phyloP scores from a whole-genome alignment of 2,113 vertebrate species.

The Ibidorhyncha struthersii region DNA sequence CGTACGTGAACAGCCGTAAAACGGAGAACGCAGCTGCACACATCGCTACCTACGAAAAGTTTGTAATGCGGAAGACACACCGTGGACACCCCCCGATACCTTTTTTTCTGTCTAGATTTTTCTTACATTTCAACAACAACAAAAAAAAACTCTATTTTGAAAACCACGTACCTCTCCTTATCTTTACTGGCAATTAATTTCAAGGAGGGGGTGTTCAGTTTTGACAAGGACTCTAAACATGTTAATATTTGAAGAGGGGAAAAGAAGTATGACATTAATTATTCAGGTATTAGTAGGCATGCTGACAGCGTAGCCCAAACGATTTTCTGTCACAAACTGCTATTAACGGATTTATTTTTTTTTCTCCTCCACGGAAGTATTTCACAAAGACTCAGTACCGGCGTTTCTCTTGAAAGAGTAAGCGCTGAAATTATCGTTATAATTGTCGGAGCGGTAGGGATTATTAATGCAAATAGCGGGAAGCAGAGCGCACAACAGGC shows the following conservation, averaged over 20 bases:
- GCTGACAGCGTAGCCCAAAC: background rate
- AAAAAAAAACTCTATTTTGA: background rate
- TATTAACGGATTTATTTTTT: background rate
- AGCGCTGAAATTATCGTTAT: background rate
- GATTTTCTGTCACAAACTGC: background rate
- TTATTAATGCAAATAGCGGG: background rate
- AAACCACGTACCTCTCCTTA: background rate
- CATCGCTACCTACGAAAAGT: accelerated
- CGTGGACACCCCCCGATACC: accelerated
- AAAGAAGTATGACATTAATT: background rate
- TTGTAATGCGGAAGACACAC: background rate
- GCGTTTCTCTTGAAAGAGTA: background rate
- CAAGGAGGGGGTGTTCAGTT: background rate
- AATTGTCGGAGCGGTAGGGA: background rate
- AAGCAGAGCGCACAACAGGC: accelerated
- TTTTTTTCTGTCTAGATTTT: background rate
- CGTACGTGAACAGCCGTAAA: accelerated
- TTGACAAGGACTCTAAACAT: background rate
- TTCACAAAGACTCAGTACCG: background rate
- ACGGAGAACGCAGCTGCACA: accelerated
- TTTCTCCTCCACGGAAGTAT: background rate
- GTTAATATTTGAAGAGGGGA: background rate
- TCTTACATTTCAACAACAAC: background rate
- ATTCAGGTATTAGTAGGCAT: background rate
- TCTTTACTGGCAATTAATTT: background rate